phyloP scores from a whole-genome alignment of 2,113 vertebrate species.

The Capreolus pygargus region DNA sequence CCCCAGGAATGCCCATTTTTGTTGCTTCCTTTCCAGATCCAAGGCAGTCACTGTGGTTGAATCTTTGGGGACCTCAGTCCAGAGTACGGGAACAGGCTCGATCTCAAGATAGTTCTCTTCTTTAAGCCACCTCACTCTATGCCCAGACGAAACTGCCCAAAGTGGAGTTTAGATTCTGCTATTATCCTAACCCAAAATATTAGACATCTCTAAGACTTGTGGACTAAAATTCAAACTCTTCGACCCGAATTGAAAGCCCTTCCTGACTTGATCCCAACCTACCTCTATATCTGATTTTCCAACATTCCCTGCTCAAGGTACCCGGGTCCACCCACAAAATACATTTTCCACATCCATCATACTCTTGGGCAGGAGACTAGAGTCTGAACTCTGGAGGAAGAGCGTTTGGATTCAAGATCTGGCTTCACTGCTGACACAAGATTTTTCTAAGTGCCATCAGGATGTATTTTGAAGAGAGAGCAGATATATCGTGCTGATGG shows the following conservation, averaged over 20 bases:
- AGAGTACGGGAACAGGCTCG: fast-evolving
- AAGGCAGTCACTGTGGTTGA: fast-evolving
- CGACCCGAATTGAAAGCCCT: background rate
- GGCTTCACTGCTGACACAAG: background rate
- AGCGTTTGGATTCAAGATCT: background rate
- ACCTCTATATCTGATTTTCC: background rate
- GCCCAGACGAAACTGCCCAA: background rate
- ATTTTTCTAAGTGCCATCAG: background rate
- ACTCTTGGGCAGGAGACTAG: fast-evolving
- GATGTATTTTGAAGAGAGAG: background rate
- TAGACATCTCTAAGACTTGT: no score
- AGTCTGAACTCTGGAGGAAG: background rate
- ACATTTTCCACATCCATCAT: fast-evolving
- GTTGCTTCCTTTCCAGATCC: background rate
- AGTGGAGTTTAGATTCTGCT: background rate
- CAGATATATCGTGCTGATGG: background rate
- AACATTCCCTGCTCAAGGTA: fast-evolving
- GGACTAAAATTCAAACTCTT: background rate
- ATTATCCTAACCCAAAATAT: background rate
- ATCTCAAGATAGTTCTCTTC: fast-evolving
- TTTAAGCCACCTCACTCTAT: background rate
- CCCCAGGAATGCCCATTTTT: background rate
- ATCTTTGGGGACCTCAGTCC: background rate
- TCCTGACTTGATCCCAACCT: background rate
- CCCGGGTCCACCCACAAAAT: background rate